Base-by-base conservation (phyloP, 2,888 invertebrate species). In the Epinotia brunnichana region DNA sequence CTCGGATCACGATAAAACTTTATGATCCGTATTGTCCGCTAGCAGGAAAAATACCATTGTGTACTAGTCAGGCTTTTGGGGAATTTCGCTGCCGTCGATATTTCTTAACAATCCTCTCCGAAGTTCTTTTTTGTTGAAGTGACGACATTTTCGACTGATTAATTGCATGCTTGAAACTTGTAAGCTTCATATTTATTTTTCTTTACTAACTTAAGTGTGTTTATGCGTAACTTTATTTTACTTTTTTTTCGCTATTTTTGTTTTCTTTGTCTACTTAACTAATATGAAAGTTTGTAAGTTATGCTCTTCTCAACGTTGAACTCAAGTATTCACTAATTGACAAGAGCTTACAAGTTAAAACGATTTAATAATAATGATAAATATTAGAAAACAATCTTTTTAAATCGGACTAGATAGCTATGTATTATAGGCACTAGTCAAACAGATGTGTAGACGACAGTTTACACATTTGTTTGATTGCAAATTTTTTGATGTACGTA, bases 1-100 rank as follows among this genome's bases (percentile, higher is more conserved):
- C 78, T 70, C 57, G 57, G 71, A 70, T 61, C 73, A 71, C 84
- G 78, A 87, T 87, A 87, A 88, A 88, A 88, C 79, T 88, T 88
- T 88, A 87, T 86, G 87, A 82, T 77, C 82, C 85, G 82, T 85
- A 87, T 88, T 87, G 87, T 88, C 85, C 86, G 81, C 79, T 78
- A 84, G 82, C 82, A 83, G 83, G 84, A 85, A 85, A 86, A 85
- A 86, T 85, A 79, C 79, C 72, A 68, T 72, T 72, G 72, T 71
- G 71, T 72, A 72, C 72, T 62, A 56, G 67, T 39, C 48, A 56
- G 61, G 54, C 48, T 62, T 70, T 67, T 62, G 21, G 48, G 9
- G 67, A 54, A 66, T 41, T 71, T 59, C 15, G 29, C 35, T 44
- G 54, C 66, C 35, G 13, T 35, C 53, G 61, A 67, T 67, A 61